Evolutionary conservation across 2,888 invertebrate genomes (phyloP).

Genomic region (Leptinotarsa rubiginosa): DNA sequence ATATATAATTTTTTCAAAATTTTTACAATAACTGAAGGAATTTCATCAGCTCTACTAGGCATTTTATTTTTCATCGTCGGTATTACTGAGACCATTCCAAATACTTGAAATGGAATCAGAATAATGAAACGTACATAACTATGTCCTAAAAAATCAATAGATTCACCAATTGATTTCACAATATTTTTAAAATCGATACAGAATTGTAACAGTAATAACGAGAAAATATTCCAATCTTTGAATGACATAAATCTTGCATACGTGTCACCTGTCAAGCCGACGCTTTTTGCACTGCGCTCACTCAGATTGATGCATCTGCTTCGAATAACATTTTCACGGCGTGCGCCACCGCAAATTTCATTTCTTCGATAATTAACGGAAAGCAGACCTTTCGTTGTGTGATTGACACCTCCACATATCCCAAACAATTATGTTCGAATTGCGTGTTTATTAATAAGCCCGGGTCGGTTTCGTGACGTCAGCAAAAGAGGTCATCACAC

Average conservation of each 20-base stretch:
- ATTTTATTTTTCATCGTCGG: no score
- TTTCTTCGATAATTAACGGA: conserved; percentile 24
- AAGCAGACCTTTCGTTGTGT: conserved; percentile 33
- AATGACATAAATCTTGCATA: neutral
- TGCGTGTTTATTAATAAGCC: conserved; percentile 36
- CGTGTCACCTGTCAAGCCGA: neutral
- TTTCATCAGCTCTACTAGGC: no score
- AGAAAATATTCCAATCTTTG: neutral
- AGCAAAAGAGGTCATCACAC: conserved; percentile 26
- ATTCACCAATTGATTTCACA: no score
- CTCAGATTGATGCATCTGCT: neutral
- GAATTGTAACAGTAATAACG: no score
- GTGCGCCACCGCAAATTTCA: neutral
- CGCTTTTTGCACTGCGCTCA: neutral
- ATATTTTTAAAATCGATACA: no score
- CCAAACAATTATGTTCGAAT: conserved; percentile 34
- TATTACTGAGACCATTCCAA: no score
- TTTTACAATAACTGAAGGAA: no score
- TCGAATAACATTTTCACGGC: neutral
- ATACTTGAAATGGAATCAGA: no score
- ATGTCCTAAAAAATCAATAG: no score
- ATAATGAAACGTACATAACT: no score
- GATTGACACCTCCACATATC: conserved; percentile 29
- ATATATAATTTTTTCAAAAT: no score
- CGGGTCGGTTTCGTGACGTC: conserved; percentile 28